Evolutionary conservation across 1,140 invertebrate genomes (phyloP), one percentile per base, ranked within the genome.

Genomic region (Bursaphelenchus mucronatus): DNA sequence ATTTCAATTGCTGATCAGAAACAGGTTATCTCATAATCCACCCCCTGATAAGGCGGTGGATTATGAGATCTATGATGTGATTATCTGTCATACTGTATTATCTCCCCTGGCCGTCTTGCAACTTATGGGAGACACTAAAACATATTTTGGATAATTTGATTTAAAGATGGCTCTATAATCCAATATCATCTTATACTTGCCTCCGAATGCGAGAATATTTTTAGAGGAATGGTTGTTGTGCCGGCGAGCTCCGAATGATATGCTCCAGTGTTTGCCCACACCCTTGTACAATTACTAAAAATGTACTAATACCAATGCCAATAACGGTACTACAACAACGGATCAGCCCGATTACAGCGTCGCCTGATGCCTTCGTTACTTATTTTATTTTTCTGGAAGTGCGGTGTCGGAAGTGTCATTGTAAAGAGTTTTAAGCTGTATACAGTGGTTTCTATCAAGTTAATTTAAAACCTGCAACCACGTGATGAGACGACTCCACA

Each of bases 161-260:
- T 17, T 30, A 5, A 5, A 50, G 49, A 50, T 30, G 49, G 49
- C 15, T 17, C 19, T 50, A 50, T 17, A 50, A 15, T 17, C 15
- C 15, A 15, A 50, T 50, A 30, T 30, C 5, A 15, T 30, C 15
- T 50, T 17, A 50, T 17, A 50, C 19, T 50, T 17, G 19, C 15
- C n/a, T n/a, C n/a, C n/a, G 19, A 50, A 50, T 17, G 19, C 49
- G 49, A 17, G 3, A 11, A 11, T 55, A 63, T 17, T 65, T 63
- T 63, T 40, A 63, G 61, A 41, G 11, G 55, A 63, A 63, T 63
- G 61, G 61, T 30, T 63, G 13, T 39, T 63, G 61, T 63, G 61
- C 30, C 61, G 55, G 56, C 62, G 63, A 30, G 61, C 11, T 3
- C 44, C 30, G 55, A 30, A 30, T 41, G 61, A 63, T 3, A 55